Percentiles rank a stretch among this genome's conserved stretches.
Evolutionary conservation across 1,140 invertebrate species (phyloP).

Genomic region (Drosophila parvula): DNA sequence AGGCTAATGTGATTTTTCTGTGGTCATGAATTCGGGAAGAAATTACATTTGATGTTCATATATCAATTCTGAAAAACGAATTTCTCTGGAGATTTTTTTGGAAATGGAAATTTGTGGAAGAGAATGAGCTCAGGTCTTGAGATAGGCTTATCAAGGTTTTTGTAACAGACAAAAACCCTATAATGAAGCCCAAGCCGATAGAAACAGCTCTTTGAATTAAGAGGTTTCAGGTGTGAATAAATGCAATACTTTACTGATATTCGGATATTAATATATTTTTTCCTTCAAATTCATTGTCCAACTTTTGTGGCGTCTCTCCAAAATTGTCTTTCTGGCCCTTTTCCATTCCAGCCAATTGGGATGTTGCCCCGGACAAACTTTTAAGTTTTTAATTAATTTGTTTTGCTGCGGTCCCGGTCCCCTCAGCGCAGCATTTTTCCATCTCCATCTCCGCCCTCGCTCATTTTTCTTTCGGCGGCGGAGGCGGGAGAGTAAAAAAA

Average conservation of each 20-base stretch:
- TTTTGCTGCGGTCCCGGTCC: slow-evolving; percentile 60
- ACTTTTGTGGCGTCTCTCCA: slow-evolving; percentile 1
- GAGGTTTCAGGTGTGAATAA: neutral
- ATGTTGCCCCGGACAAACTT: slow-evolving; percentile 52
- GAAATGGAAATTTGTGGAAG: neutral
- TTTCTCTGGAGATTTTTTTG: neutral
- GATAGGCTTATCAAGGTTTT: no score
- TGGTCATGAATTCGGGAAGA: neutral
- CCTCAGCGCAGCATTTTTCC: slow-evolving; percentile 27
- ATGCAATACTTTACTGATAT: neutral
- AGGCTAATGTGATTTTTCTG: neutral
- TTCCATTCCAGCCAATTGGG: slow-evolving; percentile 27
- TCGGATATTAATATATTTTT: neutral
- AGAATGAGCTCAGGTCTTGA: no score
- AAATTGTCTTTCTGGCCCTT: slow-evolving; percentile 8
- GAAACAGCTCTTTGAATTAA: neutral
- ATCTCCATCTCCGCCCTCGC: neutral
- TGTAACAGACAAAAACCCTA: no score
- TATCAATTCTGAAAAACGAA: neutral
- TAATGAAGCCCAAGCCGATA: no score
- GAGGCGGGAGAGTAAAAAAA: slow-evolving; percentile 46
- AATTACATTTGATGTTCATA: neutral
- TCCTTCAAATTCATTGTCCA: slow-evolving; percentile 22
- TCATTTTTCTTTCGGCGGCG: slow-evolving; percentile 51
- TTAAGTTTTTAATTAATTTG: slow-evolving; percentile 82